Evolutionary conservation across 2,113 vertebrate genomes (phyloP), one percentile per base, ranked within the genome.

Genomic region (Callithrix jacchus): DNA sequence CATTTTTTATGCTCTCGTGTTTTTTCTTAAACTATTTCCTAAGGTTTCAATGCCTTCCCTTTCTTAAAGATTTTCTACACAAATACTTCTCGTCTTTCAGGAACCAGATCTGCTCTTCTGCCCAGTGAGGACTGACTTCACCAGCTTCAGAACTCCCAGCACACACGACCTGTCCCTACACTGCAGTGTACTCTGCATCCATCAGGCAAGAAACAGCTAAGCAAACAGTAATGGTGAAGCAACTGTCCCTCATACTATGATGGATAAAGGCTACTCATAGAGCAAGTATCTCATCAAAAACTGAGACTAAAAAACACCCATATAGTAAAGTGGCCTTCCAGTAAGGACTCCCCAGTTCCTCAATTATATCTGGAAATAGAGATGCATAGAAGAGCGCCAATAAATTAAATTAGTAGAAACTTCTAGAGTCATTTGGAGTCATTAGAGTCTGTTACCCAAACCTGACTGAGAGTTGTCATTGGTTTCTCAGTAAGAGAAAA

Each of bases 401-500:
- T n/a, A 42, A 71, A 40, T 76, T 80, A 84, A 79, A 25, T 42
- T 70, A 49, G 40, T 2, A 71, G 45, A 32, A 90, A 61, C 40
- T 70, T 90, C 40, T 74, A 66, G 45, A 93, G 14, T 82, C 66
- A 93, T 70, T n/a, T 23, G 54, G 30, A 64, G 56, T 92, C 68
- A 83, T 83, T 70, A 25, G 42, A 82, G 66, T 83, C 49, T 92
- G 14, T 87, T 83, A 76, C 70, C 49, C 64, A 37, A 14, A 21
- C 8, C 54, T 89, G 58, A 52, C n/a, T 64, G 47, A 89, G 37
- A 94, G 40, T 80, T 16, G 40, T 25, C 42, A 87, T 71, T 21
- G 42, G 8, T 16, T 95, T 30, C 30, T 94, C 20, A 70, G 42
- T 45, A 88, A 90, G 64, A 81, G 87, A 54, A 94, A 91, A 95